These are phyloP conservation scores for Nestor notabilis DNA, from an alignment of 2,113 vertebrate species.

Conservation along the genomic window DNA sequence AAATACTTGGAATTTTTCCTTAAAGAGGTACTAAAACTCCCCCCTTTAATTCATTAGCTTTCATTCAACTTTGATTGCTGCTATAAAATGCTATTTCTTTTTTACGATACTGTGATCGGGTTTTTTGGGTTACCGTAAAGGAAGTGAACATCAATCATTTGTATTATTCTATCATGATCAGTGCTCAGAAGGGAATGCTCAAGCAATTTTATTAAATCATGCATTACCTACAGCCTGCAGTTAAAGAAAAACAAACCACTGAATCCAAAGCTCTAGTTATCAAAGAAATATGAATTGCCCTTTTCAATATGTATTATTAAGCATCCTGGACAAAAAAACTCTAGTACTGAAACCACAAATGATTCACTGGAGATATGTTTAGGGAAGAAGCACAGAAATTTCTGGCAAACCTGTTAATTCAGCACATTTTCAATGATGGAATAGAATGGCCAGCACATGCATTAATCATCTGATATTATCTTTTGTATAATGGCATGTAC, in stretches of 20 bases:
- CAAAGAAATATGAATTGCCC: not conserved
- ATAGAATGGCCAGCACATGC: not conserved
- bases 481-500: not conserved
- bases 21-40: slow-evolving; percentile 24
- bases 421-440: slow-evolving; percentile 19
- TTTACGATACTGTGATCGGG: slow-evolving; percentile 41
- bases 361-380: not conserved
- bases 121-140: slow-evolving; percentile 57
- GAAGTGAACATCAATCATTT: slow-evolving; percentile 44
- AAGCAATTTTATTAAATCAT: slow-evolving; percentile 52
- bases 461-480: slow-evolving; percentile 38
- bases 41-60: slow-evolving; percentile 63
- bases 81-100: slow-evolving; percentile 57
- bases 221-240: slow-evolving; percentile 10
- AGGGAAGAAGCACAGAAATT: not conserved
- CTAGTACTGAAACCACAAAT: not conserved
- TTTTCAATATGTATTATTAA: slow-evolving; percentile 3
- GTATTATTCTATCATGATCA: slow-evolving; percentile 42
- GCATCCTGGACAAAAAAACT: not conserved
- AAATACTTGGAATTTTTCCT: slow-evolving; percentile 24
- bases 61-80: slow-evolving; percentile 55
- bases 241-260: slow-evolving; percentile 38
- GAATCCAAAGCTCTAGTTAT: slow-evolving; percentile 5
- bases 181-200: slow-evolving; percentile 30
- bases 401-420: slow-evolving; percentile 38